Evolutionary conservation across 2,888 invertebrate genomes (phyloP), one percentile per base, ranked within the genome.

Genomic region (Tolmerus cingulatus): DNA sequence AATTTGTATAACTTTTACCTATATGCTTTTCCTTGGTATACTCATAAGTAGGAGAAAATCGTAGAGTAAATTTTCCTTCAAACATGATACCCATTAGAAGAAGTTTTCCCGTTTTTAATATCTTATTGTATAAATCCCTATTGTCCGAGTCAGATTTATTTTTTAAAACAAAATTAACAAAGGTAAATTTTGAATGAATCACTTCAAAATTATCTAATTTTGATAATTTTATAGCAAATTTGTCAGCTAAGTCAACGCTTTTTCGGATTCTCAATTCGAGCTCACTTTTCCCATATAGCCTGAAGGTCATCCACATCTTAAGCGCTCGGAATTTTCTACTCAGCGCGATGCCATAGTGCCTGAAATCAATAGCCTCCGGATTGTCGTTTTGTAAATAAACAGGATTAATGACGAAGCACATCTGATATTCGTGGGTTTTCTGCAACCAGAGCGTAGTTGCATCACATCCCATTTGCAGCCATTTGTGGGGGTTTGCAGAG

Each of bases 321-420:
- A 97, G 92, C 0, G 97, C 94, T 8, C 97, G 94, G 91, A 97
- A 97, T 87, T 97, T 93, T 57, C 97, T 93, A 90, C 96, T 96
- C 55, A 97, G 91, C 0, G 97, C 96, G 86, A 97, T 96, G 0
- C 96, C 96, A 96, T 96, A 97, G 90, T 97, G 97, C 91, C 95
- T 91, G 89, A 94, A 95, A 90, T 95, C 95, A 85, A 95, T 94
- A 1, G 94, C 93, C 89, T 94, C 94, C 89, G 94, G 94, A 91
- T 96, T 95, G 37, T 95, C 95, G 91, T 96, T 96, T 90, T 96
- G 96, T 1, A 97, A 93, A 90, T 97, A 97, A 4, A 96, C 92
- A 12, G 97, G 96, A 92, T 97, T 96, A 0, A 97, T 96, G 0
- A 96, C 93, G 40, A 97, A 92, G 0, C 96, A 96, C 40, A 95